Conservation (phyloP, 64 coral and sea anemone species). For the Dendrophyllia cribrosa region DNA sequence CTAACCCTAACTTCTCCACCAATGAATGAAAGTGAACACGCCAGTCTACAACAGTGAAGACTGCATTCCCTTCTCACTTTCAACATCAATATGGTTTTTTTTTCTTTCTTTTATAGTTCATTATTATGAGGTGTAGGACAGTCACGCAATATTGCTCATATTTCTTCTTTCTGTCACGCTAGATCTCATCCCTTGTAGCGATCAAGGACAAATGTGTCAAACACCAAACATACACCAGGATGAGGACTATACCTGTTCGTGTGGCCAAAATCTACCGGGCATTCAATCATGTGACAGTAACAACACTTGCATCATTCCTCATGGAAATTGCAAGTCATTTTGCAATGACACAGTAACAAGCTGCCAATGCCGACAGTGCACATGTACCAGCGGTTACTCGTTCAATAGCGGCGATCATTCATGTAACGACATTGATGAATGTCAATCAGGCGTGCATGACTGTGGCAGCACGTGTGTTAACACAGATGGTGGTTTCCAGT, state of each 20-base stretch:
- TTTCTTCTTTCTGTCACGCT: not conserved
- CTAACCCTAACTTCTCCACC: too few relatives aligned
- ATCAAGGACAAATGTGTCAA: slow-evolving; percentile 6
- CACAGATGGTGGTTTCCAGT: slow-evolving; percentile 51
- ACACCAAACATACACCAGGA: not conserved
- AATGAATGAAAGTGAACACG: too few relatives aligned
- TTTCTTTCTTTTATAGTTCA: too few relatives aligned
- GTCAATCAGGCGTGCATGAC: slow-evolving; percentile 32
- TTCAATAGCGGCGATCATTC: slow-evolving; percentile 28
- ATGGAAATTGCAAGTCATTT: slow-evolving; percentile 34
- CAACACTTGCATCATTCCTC: slow-evolving; percentile 14
- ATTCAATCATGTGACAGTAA: slow-evolving; percentile 12
- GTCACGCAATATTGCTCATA: too few relatives aligned
- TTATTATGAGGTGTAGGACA: too few relatives aligned
- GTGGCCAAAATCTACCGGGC: not conserved
- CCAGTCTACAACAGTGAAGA: too few relatives aligned
- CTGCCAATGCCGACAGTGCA: slow-evolving; percentile 51
- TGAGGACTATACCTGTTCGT: not conserved
- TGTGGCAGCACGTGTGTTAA: slow-evolving; percentile 78
- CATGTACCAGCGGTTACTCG: slow-evolving; percentile 52
- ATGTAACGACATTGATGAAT: slow-evolving; percentile 72
- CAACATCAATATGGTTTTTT: too few relatives aligned
- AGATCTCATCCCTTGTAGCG: not conserved
- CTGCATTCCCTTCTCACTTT: too few relatives aligned
- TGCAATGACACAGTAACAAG: slow-evolving; percentile 16